Evolutionary conservation across 2,113 vertebrate species (phyloP), one percentile per base, ranked within the genome.

Genomic region (Ancistrus triradiatus): DNA sequence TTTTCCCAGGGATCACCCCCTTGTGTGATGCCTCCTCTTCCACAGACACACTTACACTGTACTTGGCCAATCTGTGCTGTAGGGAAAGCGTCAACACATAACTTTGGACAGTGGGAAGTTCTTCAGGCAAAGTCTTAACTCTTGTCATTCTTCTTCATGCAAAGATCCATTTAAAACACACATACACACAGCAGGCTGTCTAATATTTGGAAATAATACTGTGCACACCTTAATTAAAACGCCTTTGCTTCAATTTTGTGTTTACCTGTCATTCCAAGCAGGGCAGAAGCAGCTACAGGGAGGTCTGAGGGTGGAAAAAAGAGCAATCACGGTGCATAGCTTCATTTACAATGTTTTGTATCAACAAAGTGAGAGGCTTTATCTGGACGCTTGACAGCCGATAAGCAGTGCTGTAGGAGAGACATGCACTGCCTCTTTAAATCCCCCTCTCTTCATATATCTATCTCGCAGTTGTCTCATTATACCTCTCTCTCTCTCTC

Each of bases 381-480:
- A 69, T 73, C 74, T 70, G 44, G 21, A 11, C 46, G 55, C 69
- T 50, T 74, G 71, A 78, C 74, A 78, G 66, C 65, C 52, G 78
- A 80, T 76, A 73, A 76, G 70, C 65, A 55, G 57, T 69, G 49
- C 58, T 61, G 59, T 58, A 51, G 56, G 64, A 76, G 69, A 72
- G 74, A 72, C 50, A 76, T 73, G 72, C 70, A 63, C 83, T 77
- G 77, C 70, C 72, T 72, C 79, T 83, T 86, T 82, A 82, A 84
- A 85, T 82, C 75, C 78, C 77, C 61, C 74, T 66, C 77, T 79
- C 84, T 80, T 69, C 43, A 60, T 60, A 60, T 80, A 74, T 55
- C 74, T 77, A 78, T 80, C 75, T 53, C 83, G 37, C 73, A 38
- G 52, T 22, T 84, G 73, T 79, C 73, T 83, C 70, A 31, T 76